phyloP scores from a whole-genome alignment of 2,113 vertebrate species.

The Microcebus ravelobensis region DNA sequence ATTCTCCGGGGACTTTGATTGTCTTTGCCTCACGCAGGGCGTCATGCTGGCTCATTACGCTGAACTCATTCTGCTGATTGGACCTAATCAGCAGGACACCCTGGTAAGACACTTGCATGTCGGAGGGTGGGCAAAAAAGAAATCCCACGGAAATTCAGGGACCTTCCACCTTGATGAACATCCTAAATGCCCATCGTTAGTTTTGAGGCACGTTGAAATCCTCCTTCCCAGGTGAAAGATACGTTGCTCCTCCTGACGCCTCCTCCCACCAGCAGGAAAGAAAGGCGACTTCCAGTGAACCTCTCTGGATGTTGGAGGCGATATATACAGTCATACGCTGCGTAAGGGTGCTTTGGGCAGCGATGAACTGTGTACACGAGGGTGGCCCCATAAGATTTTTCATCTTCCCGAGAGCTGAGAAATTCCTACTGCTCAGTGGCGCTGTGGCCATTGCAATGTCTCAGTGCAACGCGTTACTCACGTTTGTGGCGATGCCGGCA shows the following conservation, averaged over 20 bases:
- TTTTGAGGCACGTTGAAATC: not conserved
- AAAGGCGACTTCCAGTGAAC: fast-evolving
- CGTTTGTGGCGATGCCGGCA: not conserved
- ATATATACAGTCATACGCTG: fast-evolving
- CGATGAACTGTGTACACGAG: not conserved
- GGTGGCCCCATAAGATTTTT: not conserved
- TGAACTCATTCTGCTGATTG: not conserved
- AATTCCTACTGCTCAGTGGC: not conserved
- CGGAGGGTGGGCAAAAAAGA: not conserved
- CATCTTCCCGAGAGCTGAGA: not conserved
- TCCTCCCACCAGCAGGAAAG: fast-evolving
- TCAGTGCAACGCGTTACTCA: not conserved
- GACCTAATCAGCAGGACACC: not conserved
- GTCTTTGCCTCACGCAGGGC: not conserved
- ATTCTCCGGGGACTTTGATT: not conserved
- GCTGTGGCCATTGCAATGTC: not conserved
- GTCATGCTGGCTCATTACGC: fast-evolving
- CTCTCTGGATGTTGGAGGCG: not conserved
- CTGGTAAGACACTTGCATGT: not conserved
- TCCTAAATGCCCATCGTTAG: not conserved
- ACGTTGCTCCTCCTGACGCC: not conserved
- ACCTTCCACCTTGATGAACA: not conserved
- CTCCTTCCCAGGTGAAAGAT: not conserved
- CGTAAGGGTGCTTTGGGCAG: not conserved
- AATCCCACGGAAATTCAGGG: not conserved